Conservation (phyloP, 1,140 invertebrate genomes). For the Leucophenga varia region DNA sequence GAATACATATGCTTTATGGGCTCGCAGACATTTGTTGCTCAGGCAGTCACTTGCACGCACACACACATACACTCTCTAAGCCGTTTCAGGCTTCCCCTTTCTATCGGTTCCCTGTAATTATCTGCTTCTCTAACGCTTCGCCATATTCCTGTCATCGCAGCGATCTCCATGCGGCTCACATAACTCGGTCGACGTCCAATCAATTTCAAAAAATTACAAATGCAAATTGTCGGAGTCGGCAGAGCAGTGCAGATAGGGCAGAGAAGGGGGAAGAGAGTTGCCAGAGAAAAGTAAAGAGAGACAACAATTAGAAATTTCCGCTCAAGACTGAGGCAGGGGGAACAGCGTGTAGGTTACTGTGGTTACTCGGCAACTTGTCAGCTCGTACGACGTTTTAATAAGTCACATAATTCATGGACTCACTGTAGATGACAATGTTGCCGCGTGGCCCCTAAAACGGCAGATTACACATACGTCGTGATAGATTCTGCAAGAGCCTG, state of each 20-base stretch:
- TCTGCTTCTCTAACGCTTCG: too few species aligned
- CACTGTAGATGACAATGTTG: conserved; percentile 25
- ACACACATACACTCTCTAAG: too few species aligned
- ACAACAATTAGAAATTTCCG: conserved; percentile 47
- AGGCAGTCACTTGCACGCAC: too few species aligned
- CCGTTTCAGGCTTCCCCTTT: too few species aligned
- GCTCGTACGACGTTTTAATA: conserved; percentile 52
- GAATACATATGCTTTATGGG: too few species aligned
- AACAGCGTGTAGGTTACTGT: not conserved
- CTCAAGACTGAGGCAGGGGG: conserved; percentile 6
- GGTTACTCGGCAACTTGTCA: conserved; percentile 49
- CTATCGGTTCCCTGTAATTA: too few species aligned
- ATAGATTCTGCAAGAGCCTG: conserved; percentile 7
- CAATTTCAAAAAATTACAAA: conserved; percentile 34
- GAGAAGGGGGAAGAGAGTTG: conserved; percentile 12
- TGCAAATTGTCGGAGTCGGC: conserved; percentile 33
- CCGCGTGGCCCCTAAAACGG: conserved; percentile 25
- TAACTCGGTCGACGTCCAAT: conserved; percentile 14
- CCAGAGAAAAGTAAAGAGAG: not conserved
- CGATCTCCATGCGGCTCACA: conserved; percentile 1
- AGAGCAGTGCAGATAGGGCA: conserved; percentile 1
- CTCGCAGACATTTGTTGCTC: too few species aligned
- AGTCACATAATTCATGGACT: conserved; percentile 51
- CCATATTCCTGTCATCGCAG: too few species aligned
- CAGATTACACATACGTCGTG: conserved; percentile 23